A percentile compares a stretch with the other conserved stretches of the same genome.
These are phyloP conservation scores for Agonopterix arenella DNA, from an alignment of 2,888 invertebrate genomes.

Conservation along the genomic window DNA sequence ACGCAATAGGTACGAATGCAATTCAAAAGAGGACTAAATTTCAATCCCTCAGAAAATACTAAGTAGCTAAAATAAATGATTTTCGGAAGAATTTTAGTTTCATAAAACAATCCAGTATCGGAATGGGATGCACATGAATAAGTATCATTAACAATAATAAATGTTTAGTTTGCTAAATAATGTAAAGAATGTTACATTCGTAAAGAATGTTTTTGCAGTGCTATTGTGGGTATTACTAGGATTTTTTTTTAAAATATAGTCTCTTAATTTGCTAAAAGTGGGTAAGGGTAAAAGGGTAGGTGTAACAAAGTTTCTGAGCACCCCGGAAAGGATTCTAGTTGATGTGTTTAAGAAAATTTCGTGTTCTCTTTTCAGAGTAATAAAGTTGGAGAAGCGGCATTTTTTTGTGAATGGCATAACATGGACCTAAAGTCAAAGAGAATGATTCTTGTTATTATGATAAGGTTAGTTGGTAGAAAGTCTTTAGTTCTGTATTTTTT, in stretches of 20 bases:
- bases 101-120: too few relatives aligned
- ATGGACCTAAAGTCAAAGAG: slow-evolving; percentile 15
- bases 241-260: background rate
- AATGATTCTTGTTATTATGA: slow-evolving; percentile 7
- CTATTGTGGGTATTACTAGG: too few relatives aligned
- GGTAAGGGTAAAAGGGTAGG: too few relatives aligned
- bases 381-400: slow-evolving; percentile 17
- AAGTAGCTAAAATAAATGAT: too few relatives aligned
- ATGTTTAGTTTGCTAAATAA: background rate
- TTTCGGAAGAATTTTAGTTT: too few relatives aligned
- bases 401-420: slow-evolving; percentile 15
- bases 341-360: background rate
- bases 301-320: background rate
- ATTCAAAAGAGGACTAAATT: too few relatives aligned
- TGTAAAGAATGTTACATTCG: background rate
- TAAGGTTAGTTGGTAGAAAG: background rate
- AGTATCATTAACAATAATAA: background rate
- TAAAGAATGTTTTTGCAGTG: too few relatives aligned
- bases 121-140: too few relatives aligned
- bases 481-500: background rate
- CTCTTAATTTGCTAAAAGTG: too few relatives aligned
- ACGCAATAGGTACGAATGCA: too few relatives aligned
- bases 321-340: background rate
- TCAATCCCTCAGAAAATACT: too few relatives aligned
- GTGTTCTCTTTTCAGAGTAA: slow-evolving; percentile 15